Conservation (phyloP, 2,888 invertebrate species). For the Aleiodes leptofemur region DNA sequence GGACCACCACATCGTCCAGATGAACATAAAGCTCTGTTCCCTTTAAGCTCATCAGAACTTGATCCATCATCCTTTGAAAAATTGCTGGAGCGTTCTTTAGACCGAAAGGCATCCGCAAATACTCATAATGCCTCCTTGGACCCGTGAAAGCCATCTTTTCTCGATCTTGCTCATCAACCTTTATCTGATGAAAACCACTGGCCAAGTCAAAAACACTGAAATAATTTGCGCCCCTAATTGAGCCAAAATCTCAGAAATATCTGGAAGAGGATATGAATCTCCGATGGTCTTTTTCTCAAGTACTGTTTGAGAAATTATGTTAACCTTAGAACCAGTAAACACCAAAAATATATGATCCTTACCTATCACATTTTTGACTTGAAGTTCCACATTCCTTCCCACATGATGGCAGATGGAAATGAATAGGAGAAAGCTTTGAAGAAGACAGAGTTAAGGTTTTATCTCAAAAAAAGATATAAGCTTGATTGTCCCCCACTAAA, state of each 20-base stretch:
- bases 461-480: no score
- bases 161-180: constrained; percentile 34
- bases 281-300: constrained; percentile 49
- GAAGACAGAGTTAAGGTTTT: no score
- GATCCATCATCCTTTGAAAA: constrained; percentile 48
- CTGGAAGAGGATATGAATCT: constrained; percentile 55
- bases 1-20: constrained; percentile 46
- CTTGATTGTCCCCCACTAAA: no score
- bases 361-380: not conserved
- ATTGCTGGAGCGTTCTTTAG: constrained; percentile 46
- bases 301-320: not conserved
- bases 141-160: constrained; percentile 49
- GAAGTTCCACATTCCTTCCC: not conserved
- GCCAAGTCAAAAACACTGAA: constrained; percentile 54
- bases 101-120: constrained; percentile 46
- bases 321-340: not conserved
- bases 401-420: no score
- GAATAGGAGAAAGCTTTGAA: no score
- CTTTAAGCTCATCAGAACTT: constrained; percentile 19
- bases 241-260: constrained; percentile 55
- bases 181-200: constrained; percentile 54
- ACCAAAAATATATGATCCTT: not conserved
- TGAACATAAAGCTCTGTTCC: constrained; percentile 41
- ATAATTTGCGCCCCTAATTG: constrained; percentile 55
- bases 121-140: constrained; percentile 38